Base-by-base conservation (phyloP, 1,140 invertebrate species). In the Drosophila neocordata region DNA sequence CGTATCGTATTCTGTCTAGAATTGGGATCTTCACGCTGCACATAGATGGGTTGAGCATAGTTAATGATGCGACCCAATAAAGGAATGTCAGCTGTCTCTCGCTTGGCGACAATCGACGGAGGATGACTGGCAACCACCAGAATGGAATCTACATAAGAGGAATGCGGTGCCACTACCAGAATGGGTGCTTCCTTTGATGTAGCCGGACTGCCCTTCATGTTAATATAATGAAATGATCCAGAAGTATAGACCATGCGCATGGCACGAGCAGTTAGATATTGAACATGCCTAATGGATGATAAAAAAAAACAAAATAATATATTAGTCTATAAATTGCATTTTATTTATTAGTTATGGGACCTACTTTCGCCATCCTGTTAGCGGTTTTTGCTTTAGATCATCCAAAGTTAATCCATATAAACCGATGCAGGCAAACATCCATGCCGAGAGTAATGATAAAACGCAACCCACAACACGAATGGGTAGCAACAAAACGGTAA, bases 21-120 rank as follows among this genome's bases (percentile, higher is more conserved):
- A 91, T 98, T 96, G 0, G 96, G 96, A 93, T 98, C 97, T 88
- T 98, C 97, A 51, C 98, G 93, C 93, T 95, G 96, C 9, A 99
- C 98, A 89, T 98, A 98, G 12, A 99, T 96, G 0, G 98, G 97
- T 92, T 99, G 98, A 0, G 97, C 97, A 89, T 96, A 98, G 91
- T 97, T 96, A 63, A 98, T 97, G 38, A 99, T 92, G 97, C 97
- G 96, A 94, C 97, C 97, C 92, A 98, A 96, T 87, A 98, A 93
- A 41, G 96, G 96, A 79, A 97, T 94, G 63, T 94, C 92, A 35
- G 95, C 94, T 27, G 95, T 95, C 91, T 97, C 96, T 15, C 94
- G 95, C 91, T 97, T 98, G 63, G 96, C 96, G 72, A 98, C 97
- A 90, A 98, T 95, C 85, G 96, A 96, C 3, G 97, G 96, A 20